These are phyloP conservation scores for Acanthoscelides obtectus DNA, from an alignment of 2,888 invertebrate genomes.

Conservation along the genomic window DNA sequence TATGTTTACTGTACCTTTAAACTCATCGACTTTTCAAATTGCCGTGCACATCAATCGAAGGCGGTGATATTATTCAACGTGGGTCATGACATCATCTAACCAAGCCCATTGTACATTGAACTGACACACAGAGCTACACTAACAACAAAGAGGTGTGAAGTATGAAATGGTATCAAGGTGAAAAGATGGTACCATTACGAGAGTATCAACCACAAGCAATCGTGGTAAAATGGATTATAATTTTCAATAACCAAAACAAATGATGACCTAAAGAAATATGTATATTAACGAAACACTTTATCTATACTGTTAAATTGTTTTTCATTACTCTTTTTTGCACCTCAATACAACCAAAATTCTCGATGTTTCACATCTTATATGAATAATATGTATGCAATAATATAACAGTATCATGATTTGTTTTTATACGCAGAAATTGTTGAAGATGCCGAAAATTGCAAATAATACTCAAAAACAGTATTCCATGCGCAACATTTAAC, in stretches of 20 bases:
- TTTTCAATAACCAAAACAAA: too few relatives aligned
- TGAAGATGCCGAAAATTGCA: not conserved
- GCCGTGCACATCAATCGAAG: not conserved
- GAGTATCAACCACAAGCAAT: not conserved
- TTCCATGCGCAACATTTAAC: not conserved
- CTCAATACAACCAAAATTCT: too few relatives aligned
- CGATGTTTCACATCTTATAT: too few relatives aligned
- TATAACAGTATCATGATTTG: not conserved
- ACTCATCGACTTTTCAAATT: too few relatives aligned
- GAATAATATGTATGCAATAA: not conserved
- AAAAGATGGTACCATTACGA: not conserved
- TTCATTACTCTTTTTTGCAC: too few relatives aligned
- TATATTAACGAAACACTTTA: too few relatives aligned
- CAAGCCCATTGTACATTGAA: not conserved
- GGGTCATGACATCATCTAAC: not conserved
- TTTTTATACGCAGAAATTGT: not conserved
- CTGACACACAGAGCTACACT: not conserved
- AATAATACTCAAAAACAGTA: not conserved
- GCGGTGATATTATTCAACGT: not conserved
- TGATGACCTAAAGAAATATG: too few relatives aligned
- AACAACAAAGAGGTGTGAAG: not conserved
- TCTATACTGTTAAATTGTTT: too few relatives aligned
- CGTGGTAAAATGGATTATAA: not conserved
- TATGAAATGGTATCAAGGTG: not conserved
- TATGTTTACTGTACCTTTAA: too few relatives aligned